Evolutionary conservation across 2,797 vertebrate species (phyloP), one percentile per base, ranked within the genome.

Genomic region (Muraenolepis orangiensis): DNA sequence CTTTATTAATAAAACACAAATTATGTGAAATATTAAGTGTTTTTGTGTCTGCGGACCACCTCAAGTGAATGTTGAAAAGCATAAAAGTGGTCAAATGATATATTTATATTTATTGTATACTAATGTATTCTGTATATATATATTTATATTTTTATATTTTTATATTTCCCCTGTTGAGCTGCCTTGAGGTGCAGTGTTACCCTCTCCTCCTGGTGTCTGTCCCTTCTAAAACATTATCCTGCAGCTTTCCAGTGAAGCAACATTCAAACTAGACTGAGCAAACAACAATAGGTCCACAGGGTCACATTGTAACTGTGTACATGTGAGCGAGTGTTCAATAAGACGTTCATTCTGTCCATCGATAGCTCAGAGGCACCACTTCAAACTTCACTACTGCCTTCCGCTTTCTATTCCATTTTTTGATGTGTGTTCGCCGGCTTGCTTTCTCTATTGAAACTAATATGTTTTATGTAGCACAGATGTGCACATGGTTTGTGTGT

Each of bases 391-490:
- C 46, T 51, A 1, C 5, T 51, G 20, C 20, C 1, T n/a, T 30
- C 2, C 28, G 11, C n/a, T 31, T 72, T 31, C 18, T 14, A 20
- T 31, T 32, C 7, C 40, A 10, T n/a, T 40, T 38, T 66, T 3
- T 32, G 7, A 10, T 66, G 14, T 13, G 78, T 78, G 70, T 32
- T 71, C 80, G 72, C 72, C 74, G 66, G 66, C 72, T 74, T 77
- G 73, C 70, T 84, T 74, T 79, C 74, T 71, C 82, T 75, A 78
- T 75, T 82, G 78, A 77, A 72, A 74, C 72, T 46, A 20, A 42
- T 78, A 23, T 69, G 81, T 66, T 77, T 71, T 72, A 87, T 80
- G 82, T 76, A 70, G 74, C 78, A 64, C 85, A 86, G 76, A 87
- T 87, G 81, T 79, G 72, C 42, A 30, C 40, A 76, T 61, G 73